These are phyloP conservation scores for Benitochromis conjunctus DNA, from an alignment of 2,113 vertebrate species.

Conservation along the genomic window DNA sequence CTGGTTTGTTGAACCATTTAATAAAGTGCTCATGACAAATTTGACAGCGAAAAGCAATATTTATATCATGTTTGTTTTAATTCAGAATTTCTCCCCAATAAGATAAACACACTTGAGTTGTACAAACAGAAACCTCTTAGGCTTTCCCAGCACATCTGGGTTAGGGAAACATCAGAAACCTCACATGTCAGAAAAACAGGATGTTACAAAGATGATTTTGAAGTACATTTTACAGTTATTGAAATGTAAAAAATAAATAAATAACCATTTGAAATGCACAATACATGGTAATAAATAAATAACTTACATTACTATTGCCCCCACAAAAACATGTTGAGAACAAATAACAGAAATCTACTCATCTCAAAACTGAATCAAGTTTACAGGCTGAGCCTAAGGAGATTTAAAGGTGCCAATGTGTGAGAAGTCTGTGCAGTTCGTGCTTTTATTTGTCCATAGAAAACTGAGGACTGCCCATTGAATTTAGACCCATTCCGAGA, in stretches of 20 bases:
- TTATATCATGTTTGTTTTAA: conserved; percentile 10
- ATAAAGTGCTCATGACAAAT: neutral
- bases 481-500: conserved; percentile 43
- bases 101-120: neutral
- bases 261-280: neutral
- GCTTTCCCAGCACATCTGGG: neutral
- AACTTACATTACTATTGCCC: neutral
- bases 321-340: neutral
- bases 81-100: neutral
- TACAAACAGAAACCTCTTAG: neutral
- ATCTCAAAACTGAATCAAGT: neutral
- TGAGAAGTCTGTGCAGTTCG: neutral
- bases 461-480: conserved; percentile 58
- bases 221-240: neutral
- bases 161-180: neutral
- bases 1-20: neutral
- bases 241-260: neutral
- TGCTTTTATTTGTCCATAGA: conserved; percentile 29
- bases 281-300: conserved; percentile 50
- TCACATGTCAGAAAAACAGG: neutral
- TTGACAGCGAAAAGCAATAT: neutral
- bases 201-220: neutral
- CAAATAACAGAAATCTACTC: neutral
- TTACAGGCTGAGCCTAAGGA: neutral
- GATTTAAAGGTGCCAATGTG: neutral